Evolutionary conservation across 2,888 invertebrate genomes (phyloP), one percentile per base, ranked within the genome.

Genomic region (Urechis unicinctus): DNA sequence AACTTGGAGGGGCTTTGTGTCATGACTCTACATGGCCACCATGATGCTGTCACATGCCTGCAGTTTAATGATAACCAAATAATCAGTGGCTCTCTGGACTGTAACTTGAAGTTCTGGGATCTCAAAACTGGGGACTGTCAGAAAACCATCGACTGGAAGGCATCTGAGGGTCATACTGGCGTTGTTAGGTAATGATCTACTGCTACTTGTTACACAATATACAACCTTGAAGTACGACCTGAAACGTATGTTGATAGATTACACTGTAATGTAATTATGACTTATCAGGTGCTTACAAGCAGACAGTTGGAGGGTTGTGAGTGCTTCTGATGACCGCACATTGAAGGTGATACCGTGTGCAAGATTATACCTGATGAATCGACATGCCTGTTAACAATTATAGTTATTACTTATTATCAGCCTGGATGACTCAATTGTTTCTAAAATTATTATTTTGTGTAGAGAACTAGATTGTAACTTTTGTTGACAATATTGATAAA

Each of bases 301-400:
- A 2, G 81, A 82, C 65, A 72, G 75, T 26, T 80, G 81, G 80
- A 67, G 81, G 43, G 73, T 82, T n/a, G 80, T 82, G 36, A 81
- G 80, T 72, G 81, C 80, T 36, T 79, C 81, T 6, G 82, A 82
- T 69, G 82, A 82, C 65, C 79, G 79, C 63, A 82, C 81, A 6
- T 70, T 82, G 36, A 82, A 82, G 74, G 81, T 81, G 64, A 3
- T 29, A 28, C 17, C 2, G 21, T 42, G 36, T n/a, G n/a, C n/a
- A n/a, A n/a, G n/a, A n/a, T n/a, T n/a, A n/a, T n/a, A n/a, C n/a
- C n/a, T n/a, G n/a, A n/a, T n/a, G n/a, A n/a, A n/a, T n/a, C n/a
- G n/a, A n/a, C n/a, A n/a, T n/a, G n/a, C n/a, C n/a, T n/a, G n/a
- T n/a, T n/a, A n/a, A n/a, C n/a, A n/a, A n/a, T n/a, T n/a, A n/a